Percentiles rank a stretch among this genome's conserved stretches.
Conservation (phyloP, 1,140 invertebrate species). For the Leptinotarsa defecta region DNA sequence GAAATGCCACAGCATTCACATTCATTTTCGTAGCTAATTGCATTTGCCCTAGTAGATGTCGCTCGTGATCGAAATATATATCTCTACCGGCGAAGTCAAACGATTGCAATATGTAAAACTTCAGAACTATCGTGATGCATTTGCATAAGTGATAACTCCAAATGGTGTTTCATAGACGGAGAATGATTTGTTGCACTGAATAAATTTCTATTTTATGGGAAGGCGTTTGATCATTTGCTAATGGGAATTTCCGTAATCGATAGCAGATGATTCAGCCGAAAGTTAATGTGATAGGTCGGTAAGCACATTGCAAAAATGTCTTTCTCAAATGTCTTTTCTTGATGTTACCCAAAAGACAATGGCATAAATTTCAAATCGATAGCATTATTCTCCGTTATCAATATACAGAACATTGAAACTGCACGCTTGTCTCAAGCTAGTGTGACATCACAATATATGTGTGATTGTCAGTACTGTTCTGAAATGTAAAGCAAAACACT, state of each 20-base stretch:
- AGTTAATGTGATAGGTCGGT: too few species aligned
- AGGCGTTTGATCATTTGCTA: background rate
- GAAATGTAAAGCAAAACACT: too few species aligned
- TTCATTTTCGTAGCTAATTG: conserved; percentile 27
- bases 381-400: too few species aligned
- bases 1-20: background rate
- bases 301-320: too few species aligned
- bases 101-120: conserved; percentile 27
- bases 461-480: too few species aligned
- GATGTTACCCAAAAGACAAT: too few species aligned
- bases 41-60: conserved; percentile 10
- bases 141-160: background rate
- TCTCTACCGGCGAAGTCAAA: background rate
- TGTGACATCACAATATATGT: too few species aligned
- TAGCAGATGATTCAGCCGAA: too few species aligned
- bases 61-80: conserved; percentile 15
- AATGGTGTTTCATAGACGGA: background rate
- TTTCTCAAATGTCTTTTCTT: too few species aligned
- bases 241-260: background rate
- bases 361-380: too few species aligned
- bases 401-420: too few species aligned
- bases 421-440: too few species aligned
- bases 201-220: background rate
- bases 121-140: background rate
- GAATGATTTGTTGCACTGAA: background rate